Percentiles rank a stretch among this genome's conserved stretches.
Evolutionary conservation across 2,888 invertebrate species (phyloP).

Genomic region (Girardia tigrina): DNA sequence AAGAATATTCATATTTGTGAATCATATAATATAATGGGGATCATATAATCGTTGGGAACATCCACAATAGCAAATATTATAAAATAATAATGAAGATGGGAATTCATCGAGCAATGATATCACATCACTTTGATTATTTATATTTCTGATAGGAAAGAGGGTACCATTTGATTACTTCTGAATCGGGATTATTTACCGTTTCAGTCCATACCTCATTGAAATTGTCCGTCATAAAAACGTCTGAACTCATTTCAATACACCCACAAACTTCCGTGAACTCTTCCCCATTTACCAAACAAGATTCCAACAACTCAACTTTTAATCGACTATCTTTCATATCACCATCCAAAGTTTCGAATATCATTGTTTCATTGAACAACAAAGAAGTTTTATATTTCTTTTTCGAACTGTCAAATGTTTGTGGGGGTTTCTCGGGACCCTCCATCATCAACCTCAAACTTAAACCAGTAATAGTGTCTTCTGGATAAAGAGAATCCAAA

Average conservation of each 20-base stretch:
- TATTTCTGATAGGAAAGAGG: neutral
- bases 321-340: neutral
- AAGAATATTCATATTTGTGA: no score
- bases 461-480: neutral
- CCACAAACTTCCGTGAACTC: neutral
- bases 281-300: neutral
- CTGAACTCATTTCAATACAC: neutral
- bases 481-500: neutral
- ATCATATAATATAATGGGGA: no score
- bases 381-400: neutral
- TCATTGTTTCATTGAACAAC: neutral
- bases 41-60: no score
- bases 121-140: no score
- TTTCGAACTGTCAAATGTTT: neutral
- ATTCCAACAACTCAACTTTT: neutral
- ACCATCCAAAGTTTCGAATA: neutral
- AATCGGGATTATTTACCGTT: neutral
- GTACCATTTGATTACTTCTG: neutral
- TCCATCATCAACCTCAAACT: conserved; percentile 4
- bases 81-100: no score
- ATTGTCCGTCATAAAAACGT: neutral
- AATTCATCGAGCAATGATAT: no score
- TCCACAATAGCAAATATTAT: no score
- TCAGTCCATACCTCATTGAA: neutral
- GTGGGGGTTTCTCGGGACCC: neutral